A percentile compares a stretch with the other conserved stretches of the same genome.
phyloP scores from a whole-genome alignment of 2,797 vertebrate genomes.

The Petrocephalus sullivani region DNA sequence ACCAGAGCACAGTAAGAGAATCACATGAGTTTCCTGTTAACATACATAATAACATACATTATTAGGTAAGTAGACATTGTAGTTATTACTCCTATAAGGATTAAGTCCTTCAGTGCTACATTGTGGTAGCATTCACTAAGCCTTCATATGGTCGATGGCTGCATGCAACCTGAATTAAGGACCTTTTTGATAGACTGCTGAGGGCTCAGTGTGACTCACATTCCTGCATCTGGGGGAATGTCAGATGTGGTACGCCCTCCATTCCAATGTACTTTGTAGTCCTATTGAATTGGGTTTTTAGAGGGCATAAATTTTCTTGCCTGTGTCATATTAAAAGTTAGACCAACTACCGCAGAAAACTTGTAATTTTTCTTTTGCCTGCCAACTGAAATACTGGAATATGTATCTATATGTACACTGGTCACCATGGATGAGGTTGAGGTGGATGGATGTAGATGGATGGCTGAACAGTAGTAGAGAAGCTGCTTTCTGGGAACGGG shows the following conservation, averaged over 20 bases:
- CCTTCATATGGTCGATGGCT: background rate
- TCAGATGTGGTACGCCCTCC: background rate
- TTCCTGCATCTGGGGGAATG: background rate
- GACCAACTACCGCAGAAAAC: background rate
- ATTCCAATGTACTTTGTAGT: background rate
- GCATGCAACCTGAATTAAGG: background rate
- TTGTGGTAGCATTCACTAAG: background rate
- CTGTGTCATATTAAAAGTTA: background rate
- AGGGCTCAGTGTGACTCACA: background rate
- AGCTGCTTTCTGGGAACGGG: background rate
- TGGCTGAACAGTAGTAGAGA: background rate
- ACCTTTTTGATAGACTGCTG: background rate
- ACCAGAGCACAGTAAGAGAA: background rate
- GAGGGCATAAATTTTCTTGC: background rate
- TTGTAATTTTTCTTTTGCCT: background rate
- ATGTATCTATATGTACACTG: background rate
- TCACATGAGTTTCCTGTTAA: background rate
- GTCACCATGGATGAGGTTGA: background rate
- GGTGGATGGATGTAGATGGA: background rate
- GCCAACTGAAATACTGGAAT: background rate
- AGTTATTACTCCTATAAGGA: background rate
- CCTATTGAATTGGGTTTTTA: background rate
- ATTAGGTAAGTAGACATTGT: background rate
- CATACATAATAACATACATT: background rate
- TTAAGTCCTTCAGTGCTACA: background rate